A percentile compares a stretch with the other conserved stretches of the same genome.
Conservation (phyloP, 2,113 vertebrate genomes). For the Sapayoa aenigma region DNA sequence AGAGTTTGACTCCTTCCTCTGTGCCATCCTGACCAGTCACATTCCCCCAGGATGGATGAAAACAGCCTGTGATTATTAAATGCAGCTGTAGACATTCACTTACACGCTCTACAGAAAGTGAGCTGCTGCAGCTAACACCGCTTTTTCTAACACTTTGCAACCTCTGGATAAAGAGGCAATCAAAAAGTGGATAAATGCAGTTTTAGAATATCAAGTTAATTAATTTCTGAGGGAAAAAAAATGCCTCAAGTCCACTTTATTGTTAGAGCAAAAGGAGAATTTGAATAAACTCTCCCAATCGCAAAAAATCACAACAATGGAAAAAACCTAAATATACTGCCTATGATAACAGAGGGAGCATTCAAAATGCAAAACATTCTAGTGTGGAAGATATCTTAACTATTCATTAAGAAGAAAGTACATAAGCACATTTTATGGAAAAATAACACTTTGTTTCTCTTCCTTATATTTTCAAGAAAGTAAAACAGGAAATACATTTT, state of each 20-base stretch:
- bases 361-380: neutral
- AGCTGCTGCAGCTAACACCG: neutral
- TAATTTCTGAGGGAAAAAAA: neutral
- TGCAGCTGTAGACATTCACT: neutral
- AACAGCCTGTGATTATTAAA: neutral
- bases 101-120: neutral
- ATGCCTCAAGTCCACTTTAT: neutral
- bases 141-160: neutral
- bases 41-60: neutral
- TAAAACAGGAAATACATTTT: neutral
- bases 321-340: neutral
- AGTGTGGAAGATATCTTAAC: neutral
- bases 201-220: neutral
- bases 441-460: neutral
- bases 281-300: neutral
- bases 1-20: neutral
- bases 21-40: neutral
- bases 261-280: neutral
- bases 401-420: neutral
- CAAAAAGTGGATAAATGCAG: neutral
- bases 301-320: neutral
- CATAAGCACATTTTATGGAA: neutral
- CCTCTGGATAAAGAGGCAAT: neutral
- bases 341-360: neutral
- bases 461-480: neutral